phyloP scores from a whole-genome alignment of 2,113 vertebrate genomes.

The Percopsis transmontana region DNA sequence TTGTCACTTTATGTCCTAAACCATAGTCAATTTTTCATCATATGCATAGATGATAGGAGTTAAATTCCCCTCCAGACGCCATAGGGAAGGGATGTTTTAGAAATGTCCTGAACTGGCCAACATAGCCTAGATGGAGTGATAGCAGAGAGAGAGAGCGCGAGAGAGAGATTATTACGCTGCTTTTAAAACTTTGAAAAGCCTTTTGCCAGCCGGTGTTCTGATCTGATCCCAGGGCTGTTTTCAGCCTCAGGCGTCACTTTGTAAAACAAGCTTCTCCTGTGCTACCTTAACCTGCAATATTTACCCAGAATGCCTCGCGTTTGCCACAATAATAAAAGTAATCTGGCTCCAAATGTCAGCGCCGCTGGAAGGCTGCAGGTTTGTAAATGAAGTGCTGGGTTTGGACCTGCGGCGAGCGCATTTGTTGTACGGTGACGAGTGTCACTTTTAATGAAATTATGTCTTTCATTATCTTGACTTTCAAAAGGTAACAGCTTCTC shows the following conservation, averaged over 20 bases:
- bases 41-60: conserved; percentile 50
- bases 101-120: no score
- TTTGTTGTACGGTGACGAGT: conserved; percentile 4
- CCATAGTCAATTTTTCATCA: conserved; percentile 49
- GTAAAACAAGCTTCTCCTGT: conserved; percentile 55
- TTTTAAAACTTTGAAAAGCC: conserved; percentile 42
- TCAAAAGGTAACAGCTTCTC: conserved; percentile 21
- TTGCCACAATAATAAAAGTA: conserved; percentile 57
- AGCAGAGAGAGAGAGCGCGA: background rate
- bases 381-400: conserved; percentile 25
- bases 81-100: conserved; percentile 17
- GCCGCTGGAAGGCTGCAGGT: conserved; percentile 16
- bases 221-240: background rate
- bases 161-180: conserved; percentile 13
- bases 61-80: conserved; percentile 35
- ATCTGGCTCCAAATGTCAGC: conserved; percentile 68
- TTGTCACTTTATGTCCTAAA: conserved; percentile 56
- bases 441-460: conserved; percentile 51
- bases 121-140: no score
- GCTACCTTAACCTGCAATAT: conserved; percentile 49
- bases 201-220: conserved; percentile 13
- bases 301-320: conserved; percentile 61
- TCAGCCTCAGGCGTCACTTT: conserved; percentile 46
- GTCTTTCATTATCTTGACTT: conserved; percentile 37
- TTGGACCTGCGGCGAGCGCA: conserved; percentile 34